Base-by-base conservation (phyloP, 2,888 invertebrate genomes). In the Phengaris alcon region DNA sequence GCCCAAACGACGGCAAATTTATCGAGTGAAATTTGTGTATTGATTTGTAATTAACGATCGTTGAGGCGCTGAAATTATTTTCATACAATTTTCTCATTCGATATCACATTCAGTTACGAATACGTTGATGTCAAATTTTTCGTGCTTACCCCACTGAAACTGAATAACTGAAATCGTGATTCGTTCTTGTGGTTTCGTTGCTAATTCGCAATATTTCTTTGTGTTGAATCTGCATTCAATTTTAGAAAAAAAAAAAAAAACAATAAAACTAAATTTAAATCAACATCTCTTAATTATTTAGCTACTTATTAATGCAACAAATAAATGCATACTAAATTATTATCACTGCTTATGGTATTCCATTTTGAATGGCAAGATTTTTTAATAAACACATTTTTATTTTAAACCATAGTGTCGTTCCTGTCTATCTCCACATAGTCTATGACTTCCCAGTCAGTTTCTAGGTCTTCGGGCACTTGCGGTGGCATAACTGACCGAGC, bases 371-470 rank as follows among this genome's bases (percentile, higher is more conserved):
- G 75, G 75, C 75, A 75, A 75, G 75, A 75, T 22, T 12, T 9
- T 74, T 55, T 9, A 46, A 5, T 48, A 6, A 64, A 12, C 35
- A 6, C 12, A 5, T 9, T 59, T 44, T 22, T 35, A n/a, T 22
- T 15, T 46, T 22, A 69, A 1, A 22, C 54, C 44, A 57, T 69
- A 8, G 79, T 78, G 73, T 77, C 74, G 68, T 79, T 81, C 52
- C 80, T 82, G 10, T 79, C 68, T 77, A 96, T 82, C 80, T 96
- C 95, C 4, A 96, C 85, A 83, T 96, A 96, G 87, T 96, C 96
- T 35, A 94, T 86, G 59, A 95, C 95, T 82, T 95, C 95, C 96
- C 96, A 96, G 79, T 95, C 94, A 73, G 92, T 87, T 77, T 95
- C 95, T 0, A 91, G 88, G 72, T 94, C 94, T 6, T 93, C 91